phyloP scores from a whole-genome alignment of 1,140 invertebrate genomes.

The Drosophila pallidifrons region DNA sequence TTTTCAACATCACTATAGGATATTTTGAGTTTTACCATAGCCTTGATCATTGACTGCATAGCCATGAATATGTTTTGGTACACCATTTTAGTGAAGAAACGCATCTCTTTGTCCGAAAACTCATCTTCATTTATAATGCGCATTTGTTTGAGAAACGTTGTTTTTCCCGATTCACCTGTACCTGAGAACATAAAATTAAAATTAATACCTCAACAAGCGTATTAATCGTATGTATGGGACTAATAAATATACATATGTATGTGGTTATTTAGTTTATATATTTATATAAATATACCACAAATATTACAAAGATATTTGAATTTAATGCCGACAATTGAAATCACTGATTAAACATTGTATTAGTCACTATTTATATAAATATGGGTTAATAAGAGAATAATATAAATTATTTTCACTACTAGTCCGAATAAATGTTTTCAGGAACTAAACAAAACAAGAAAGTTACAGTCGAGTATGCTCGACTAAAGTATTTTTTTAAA shows the following conservation, averaged over 20 bases:
- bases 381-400: too few species aligned
- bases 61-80: slow-evolving; percentile 99
- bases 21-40: slow-evolving; percentile 99
- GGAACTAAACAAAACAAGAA: too few species aligned
- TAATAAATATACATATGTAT: too few species aligned
- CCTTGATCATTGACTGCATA: slow-evolving; percentile 99
- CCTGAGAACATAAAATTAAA: slow-evolving; percentile 87
- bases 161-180: slow-evolving; percentile 99
- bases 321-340: too few species aligned
- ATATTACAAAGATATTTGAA: too few species aligned
- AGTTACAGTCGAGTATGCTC: too few species aligned
- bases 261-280: slow-evolving; percentile 85
- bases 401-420: too few species aligned
- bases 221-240: too few species aligned
- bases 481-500: too few species aligned
- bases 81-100: slow-evolving; percentile 98
- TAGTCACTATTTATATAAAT: too few species aligned
- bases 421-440: too few species aligned
- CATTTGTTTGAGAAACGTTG: slow-evolving; percentile 99
- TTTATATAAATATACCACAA: slow-evolving; percentile 94
- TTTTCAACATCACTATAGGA: slow-evolving; percentile 95
- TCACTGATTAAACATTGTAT: too few species aligned
- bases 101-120: slow-evolving; percentile 99
- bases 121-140: slow-evolving; percentile 99
- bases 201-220: not conserved